These are phyloP conservation scores for Melipona quadrifasciata DNA, from an alignment of 1,140 invertebrate species.

Conservation along the genomic window DNA sequence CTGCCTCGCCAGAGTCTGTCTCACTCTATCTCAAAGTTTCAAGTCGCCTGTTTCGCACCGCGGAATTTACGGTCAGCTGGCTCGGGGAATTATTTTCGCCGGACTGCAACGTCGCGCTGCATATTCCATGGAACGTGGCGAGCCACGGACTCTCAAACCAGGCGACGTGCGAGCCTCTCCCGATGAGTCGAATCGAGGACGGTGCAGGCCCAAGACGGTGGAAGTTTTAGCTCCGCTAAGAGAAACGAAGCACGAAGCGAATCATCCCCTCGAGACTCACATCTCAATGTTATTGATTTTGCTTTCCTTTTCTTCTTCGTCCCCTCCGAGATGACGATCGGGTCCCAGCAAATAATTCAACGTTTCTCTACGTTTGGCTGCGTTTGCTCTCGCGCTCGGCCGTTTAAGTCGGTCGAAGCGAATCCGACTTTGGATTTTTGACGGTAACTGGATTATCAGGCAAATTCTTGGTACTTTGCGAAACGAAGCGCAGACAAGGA, in stretches of 20 bases:
- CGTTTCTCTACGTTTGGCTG: too few species aligned
- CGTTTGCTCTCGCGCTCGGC: too few species aligned
- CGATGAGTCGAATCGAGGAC: constrained; percentile 27
- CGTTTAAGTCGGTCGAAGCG: too few species aligned
- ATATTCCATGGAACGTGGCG: not conserved
- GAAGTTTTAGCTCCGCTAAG: not conserved
- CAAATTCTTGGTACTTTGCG: too few species aligned
- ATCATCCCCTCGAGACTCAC: constrained; percentile 11
- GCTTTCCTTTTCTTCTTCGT: not conserved
- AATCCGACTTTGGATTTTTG: too few species aligned
- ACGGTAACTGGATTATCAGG: too few species aligned
- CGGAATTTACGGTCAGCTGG: constrained; percentile 12
- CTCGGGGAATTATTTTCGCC: constrained; percentile 27
- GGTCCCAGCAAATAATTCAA: not conserved
- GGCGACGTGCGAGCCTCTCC: not conserved
- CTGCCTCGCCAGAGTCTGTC: not conserved
- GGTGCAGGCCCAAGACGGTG: not conserved
- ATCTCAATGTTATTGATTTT: constrained; percentile 32
- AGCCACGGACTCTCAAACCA: constrained; percentile 27
- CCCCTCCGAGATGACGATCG: not conserved
- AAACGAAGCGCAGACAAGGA: too few species aligned
- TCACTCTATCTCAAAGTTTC: not conserved
- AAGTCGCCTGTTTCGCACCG: not conserved
- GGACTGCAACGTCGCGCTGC: not conserved
- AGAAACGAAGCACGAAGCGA: not conserved